Evolutionary conservation across 1,140 invertebrate genomes (phyloP), one percentile per base, ranked within the genome.

Genomic region (Hylyphantes graminicola): DNA sequence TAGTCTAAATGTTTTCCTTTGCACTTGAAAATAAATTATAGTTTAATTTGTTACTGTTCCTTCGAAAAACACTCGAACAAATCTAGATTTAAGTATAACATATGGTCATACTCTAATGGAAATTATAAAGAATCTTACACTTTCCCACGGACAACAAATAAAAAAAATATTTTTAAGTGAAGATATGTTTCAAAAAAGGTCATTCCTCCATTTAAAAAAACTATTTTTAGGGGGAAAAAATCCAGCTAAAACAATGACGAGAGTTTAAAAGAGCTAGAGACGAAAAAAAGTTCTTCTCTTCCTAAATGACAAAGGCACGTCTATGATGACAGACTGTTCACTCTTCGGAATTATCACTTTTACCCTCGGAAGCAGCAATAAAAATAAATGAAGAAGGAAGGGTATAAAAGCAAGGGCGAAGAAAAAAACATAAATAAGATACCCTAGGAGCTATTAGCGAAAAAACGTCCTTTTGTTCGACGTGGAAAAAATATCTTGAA

Each of bases 401-500:
- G 51, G 55, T 67, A 65, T 67, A 67, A 15, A 78, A 67, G 67
- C 48, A 53, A n/a, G 19, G 12, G 12, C 15, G 61, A 48, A 7
- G 19, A 50, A 70, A n/a, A 55, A 35, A 67, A 61, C 59, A 65
- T 61, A 61, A 65, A 77, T 61, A 67, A 55, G 51, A 54, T 8
- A 35, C 63, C 50, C 13, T 65, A 78, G 76, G 67, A 78, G 76
- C 76, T 78, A 76, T 76, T 76, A 76, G 74, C 74, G 57, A 48
- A 80, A 80, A 80, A 80, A 80, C 65, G 53, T 70, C 21, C 77
- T 80, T 35, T 80, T 80, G 55, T 80, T 63, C 55, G 35, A 35
- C 35, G 35, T 35, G 35, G 35, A 35, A 35, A 35, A 35, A 35
- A 35, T 35, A 35, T 35, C 35, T 35, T 35, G 35, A 35, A 35